These are phyloP conservation scores for Sula dactylatra DNA, from an alignment of 2,113 vertebrate species.

Conservation along the genomic window DNA sequence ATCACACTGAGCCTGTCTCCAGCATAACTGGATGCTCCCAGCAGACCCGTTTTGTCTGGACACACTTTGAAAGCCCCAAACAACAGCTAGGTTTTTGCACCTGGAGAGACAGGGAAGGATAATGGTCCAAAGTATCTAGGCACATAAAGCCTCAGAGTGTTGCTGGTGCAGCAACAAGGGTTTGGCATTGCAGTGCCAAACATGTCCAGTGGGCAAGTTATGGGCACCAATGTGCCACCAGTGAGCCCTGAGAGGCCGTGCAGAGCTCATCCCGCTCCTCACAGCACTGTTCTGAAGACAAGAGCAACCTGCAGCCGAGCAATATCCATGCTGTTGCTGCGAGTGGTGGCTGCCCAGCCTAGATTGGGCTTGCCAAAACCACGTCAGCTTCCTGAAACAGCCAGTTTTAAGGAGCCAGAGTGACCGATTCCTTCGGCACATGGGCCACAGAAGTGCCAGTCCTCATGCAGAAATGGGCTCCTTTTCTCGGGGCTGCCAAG, in stretches of 20 bases:
- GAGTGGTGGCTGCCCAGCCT: background rate
- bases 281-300: background rate
- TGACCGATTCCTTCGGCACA: background rate
- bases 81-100: background rate
- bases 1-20: rapidly evolving
- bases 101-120: background rate
- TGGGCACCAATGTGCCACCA: background rate
- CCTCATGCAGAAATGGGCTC: background rate
- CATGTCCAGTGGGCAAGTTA: background rate
- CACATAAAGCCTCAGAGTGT: background rate
- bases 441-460: background rate
- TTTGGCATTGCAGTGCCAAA: background rate
- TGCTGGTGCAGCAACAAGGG: background rate
- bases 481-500: background rate
- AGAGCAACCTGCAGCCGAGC: background rate
- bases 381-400: background rate
- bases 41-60: background rate
- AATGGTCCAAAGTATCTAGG: background rate
- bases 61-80: background rate
- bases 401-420: background rate
- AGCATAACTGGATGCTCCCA: background rate
- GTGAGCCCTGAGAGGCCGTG: rapidly evolving
- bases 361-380: background rate
- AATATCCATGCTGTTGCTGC: rapidly evolving
- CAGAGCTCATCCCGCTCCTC: background rate